These are phyloP conservation scores for Gymnoscopelus microlampas DNA, from an alignment of 2,797 vertebrate species.

Conservation along the genomic window DNA sequence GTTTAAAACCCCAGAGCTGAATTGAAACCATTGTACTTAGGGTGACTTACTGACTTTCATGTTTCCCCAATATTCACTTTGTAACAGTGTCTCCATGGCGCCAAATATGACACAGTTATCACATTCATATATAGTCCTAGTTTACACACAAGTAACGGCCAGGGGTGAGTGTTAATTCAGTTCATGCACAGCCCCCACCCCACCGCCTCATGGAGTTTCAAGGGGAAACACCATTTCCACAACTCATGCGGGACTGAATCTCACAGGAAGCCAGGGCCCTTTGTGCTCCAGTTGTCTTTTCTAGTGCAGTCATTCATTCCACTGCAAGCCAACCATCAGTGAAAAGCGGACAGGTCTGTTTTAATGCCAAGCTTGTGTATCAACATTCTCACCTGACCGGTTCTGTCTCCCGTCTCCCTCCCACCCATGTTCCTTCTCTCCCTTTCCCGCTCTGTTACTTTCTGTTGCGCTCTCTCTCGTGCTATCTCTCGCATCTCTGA, in stretches of 20 bases:
- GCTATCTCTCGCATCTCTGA: background rate
- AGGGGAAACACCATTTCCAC: conserved; percentile 6
- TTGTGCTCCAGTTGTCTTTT: conserved; percentile 22
- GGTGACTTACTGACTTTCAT: background rate
- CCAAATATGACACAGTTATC: background rate
- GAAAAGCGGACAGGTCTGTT: conserved; percentile 34
- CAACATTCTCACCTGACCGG: conserved; percentile 56
- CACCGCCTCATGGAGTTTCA: background rate
- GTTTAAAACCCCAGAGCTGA: conserved; percentile 27
- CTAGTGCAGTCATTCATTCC: conserved; percentile 13
- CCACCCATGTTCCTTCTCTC: no score
- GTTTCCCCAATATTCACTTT: no score
- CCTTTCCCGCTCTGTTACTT: background rate
- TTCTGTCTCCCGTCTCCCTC: conserved; percentile 25
- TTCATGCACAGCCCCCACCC: background rate
- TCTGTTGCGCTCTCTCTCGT: conserved; percentile 9
- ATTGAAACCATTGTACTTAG: conserved; percentile 28
- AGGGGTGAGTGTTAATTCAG: background rate
- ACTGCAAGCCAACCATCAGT: conserved; percentile 3
- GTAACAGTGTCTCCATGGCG: no score
- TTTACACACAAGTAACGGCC: conserved; percentile 1
- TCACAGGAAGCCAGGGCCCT: conserved; percentile 8
- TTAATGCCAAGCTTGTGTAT: conserved; percentile 47
- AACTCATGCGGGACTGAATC: background rate
- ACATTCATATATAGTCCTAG: conserved; percentile 9